Percentiles rank a stretch among this genome's conserved stretches.
phyloP scores from a whole-genome alignment of 2,113 vertebrate species.

The Pavo muticus region DNA sequence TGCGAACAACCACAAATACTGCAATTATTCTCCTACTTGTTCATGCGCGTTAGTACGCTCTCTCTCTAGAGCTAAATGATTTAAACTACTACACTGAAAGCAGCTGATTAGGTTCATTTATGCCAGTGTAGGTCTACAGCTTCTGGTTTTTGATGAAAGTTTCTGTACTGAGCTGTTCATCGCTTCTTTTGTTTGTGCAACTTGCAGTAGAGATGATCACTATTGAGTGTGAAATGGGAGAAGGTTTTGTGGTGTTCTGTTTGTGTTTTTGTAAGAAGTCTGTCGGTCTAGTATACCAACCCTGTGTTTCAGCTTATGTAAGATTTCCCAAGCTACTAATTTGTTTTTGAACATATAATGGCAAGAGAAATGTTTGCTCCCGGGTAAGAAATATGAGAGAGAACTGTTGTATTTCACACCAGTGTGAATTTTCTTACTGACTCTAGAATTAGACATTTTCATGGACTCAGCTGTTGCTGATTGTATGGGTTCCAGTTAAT shows the following conservation, averaged over 20 bases:
- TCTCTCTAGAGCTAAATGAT: conserved; percentile 14
- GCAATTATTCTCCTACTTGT: conserved; percentile 34
- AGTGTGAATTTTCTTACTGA: not conserved
- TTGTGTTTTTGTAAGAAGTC: not conserved
- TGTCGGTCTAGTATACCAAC: not conserved
- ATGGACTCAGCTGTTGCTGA: not conserved
- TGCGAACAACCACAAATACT: conserved; percentile 14
- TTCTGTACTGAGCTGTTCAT: not conserved
- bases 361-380: not conserved
- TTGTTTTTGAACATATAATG: not conserved
- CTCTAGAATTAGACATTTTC: too few species aligned
- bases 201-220: not conserved
- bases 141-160: conserved; percentile 28
- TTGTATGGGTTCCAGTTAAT: not conserved
- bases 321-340: not conserved
- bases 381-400: not conserved
- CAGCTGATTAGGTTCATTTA: conserved; percentile 2
- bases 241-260: not conserved
- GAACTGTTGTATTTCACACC: not conserved
- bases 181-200: not conserved
- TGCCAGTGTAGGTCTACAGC: not conserved
- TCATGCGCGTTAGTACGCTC: not conserved
- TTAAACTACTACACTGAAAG: conserved; percentile 17
- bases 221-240: not conserved
- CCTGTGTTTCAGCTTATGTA: not conserved